Conservation (phyloP, 2,888 invertebrate genomes). For the Alloplasta piceator region DNA sequence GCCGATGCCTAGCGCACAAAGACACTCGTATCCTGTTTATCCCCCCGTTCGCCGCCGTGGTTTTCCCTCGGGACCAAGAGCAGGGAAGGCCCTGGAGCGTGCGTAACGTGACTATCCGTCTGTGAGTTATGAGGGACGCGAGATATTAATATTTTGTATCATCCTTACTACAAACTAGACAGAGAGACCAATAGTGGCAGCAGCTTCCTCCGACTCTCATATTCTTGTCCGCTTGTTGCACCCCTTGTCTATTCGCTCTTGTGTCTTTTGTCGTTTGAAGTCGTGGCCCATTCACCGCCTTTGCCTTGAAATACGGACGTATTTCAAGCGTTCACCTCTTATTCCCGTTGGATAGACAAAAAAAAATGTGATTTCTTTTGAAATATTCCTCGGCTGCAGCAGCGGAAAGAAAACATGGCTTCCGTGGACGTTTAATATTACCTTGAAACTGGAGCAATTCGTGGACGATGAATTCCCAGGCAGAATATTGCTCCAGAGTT, state of each 20-base stretch:
- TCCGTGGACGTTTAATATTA: constrained; percentile 8
- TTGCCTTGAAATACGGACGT: constrained; percentile 41
- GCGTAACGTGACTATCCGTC: constrained; percentile 82
- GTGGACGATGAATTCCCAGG: background rate
- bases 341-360: constrained; percentile 57
- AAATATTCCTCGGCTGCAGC: constrained; percentile 42
- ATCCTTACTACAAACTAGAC: constrained; percentile 76
- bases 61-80: constrained; percentile 80
- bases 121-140: constrained; percentile 83
- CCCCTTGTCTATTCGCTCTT: constrained; percentile 68
- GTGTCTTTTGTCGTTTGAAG: constrained; percentile 80
- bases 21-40: constrained; percentile 75
- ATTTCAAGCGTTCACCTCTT: constrained; percentile 29
- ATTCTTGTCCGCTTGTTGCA: constrained; percentile 10
- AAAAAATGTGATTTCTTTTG: constrained; percentile 63
- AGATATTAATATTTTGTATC: constrained; percentile 84
- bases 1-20: constrained; percentile 76
- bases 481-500: constrained; percentile 6
- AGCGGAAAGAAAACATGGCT: constrained; percentile 21
- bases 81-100: constrained; percentile 78
- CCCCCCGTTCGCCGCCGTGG: constrained; percentile 72
- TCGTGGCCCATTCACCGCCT: constrained; percentile 65
- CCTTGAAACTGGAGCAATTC: constrained; percentile 26
- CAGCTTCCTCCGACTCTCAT: constrained; percentile 42
- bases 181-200: constrained; percentile 63